A percentile compares a stretch with the other conserved stretches of the same genome.
Conservation (phyloP, 2,797 vertebrate species). For the Gambelia wislizenii region DNA sequence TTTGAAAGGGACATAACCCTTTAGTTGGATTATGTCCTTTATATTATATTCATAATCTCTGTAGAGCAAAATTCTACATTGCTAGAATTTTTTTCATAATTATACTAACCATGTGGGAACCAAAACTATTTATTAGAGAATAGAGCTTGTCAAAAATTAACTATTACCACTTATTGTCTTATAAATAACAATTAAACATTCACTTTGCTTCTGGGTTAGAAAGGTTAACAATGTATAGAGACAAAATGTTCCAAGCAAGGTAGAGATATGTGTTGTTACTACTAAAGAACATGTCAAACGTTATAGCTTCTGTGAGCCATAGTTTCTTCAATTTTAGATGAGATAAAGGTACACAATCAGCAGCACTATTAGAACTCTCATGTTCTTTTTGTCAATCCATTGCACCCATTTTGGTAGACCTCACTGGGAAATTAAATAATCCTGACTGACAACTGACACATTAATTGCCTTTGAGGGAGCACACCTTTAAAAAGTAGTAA, state of each 20-base stretch:
- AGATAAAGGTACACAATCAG: neutral
- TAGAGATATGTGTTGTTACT: neutral
- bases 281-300: conserved; percentile 29
- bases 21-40: neutral
- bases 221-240: neutral
- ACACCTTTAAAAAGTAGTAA: conserved; percentile 70
- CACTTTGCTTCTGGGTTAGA: neutral
- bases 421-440: conserved; percentile 69
- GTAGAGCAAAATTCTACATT: neutral
- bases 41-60: neutral
- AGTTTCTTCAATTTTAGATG: conserved; percentile 18
- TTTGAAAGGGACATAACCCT: neutral
- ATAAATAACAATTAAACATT: conserved; percentile 17
- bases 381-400: conserved; percentile 54
- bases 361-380: conserved; percentile 32
- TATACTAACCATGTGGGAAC: neutral
- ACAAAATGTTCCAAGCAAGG: neutral
- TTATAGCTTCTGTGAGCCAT: neutral
- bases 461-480: conserved; percentile 72
- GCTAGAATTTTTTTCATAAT: neutral
- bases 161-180: neutral
- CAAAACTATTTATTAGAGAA: neutral
- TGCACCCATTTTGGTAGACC: conserved; percentile 52
- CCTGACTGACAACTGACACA: conserved; percentile 75
- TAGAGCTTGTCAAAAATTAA: conserved; percentile 29